Base-by-base conservation (phyloP, 2,797 vertebrate genomes). In the Hyperoplus immaculatus region DNA sequence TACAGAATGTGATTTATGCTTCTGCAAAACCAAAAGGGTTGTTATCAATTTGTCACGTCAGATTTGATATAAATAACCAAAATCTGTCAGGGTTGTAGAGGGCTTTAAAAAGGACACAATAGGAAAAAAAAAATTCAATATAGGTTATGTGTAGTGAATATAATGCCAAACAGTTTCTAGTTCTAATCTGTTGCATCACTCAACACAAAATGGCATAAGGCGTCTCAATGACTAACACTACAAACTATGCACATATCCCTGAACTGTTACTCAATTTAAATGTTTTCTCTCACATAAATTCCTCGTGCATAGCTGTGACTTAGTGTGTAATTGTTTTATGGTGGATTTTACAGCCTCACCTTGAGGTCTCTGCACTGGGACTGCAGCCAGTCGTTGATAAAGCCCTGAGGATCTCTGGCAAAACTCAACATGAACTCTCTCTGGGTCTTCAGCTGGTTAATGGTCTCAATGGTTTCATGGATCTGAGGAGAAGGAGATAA, bases 331-430 rank as follows among this genome's bases (percentile, higher is more conserved):
- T 29, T 29, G 29, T 29, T 29, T 3, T 29, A 45, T 10, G 36
- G 47, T 0, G 5, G 49, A 53, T 12, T 4, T 29, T 29, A 29
- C 29, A 3, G 51, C 66, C 94, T 94, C 90, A 99, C 98, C 97
- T 99, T 99, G 88, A 99, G 94, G 92, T 99, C 98, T 77, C 98
- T 94, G 95, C 98, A 99, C 94, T 99, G 98, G 47, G 98, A 99
- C 95, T 99, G 98, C 64, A 99, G 96, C 98, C 98, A 99, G 91
- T 99, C 98, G 1, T 99, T 99, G 95, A 99, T 99, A 94, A 99
- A 99, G 88, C 98, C 98, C 94, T 99, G 98, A 87, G 98, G 98
- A 93, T 99, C 98, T 89, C 98, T 96, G 91, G 98, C 98, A 83
- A 99, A 99, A 92, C 96, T 99, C 92, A 99, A 92, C 98, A 99